phyloP scores from a whole-genome alignment of 2,113 vertebrate species.

The Hippoglossus stenolepis region DNA sequence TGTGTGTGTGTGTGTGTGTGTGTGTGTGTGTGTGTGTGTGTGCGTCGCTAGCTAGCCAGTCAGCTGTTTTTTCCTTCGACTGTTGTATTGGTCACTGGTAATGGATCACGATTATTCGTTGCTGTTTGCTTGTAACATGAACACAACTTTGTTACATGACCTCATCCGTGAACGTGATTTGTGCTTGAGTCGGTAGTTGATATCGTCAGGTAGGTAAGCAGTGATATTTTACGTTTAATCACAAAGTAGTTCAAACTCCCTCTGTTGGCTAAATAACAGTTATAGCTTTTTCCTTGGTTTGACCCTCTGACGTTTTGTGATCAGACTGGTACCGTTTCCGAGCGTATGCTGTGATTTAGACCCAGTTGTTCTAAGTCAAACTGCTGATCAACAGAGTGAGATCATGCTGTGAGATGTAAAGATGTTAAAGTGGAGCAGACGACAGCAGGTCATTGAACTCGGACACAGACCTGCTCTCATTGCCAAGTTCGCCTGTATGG shows the following conservation, averaged over 20 bases:
- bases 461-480: slow-evolving; percentile 29
- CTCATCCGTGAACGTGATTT: too few relatives aligned
- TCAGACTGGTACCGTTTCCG: slow-evolving; percentile 2
- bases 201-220: too few relatives aligned
- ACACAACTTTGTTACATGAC: too few relatives aligned
- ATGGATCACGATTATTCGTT: too few relatives aligned
- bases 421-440: slow-evolving; percentile 63
- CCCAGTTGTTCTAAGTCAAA: slow-evolving; percentile 46
- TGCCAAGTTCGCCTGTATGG: background rate
- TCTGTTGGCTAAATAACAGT: slow-evolving; percentile 7
- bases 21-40: background rate
- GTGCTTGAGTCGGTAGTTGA: too few relatives aligned
- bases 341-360: slow-evolving; percentile 32
- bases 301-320: too few relatives aligned
- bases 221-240: too few relatives aligned
- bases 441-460: slow-evolving; percentile 66
- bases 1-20: slow-evolving; percentile 2
- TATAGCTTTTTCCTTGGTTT: too few relatives aligned
- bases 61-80: too few relatives aligned
- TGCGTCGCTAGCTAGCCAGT: too few relatives aligned
- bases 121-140: too few relatives aligned
- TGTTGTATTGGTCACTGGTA: too few relatives aligned
- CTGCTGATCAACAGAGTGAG: slow-evolving; percentile 42
- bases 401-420: slow-evolving; percentile 47
- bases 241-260: background rate